These are phyloP conservation scores for Anaspis maculata DNA, from an alignment of 2,888 invertebrate species.

Conservation along the genomic window DNA sequence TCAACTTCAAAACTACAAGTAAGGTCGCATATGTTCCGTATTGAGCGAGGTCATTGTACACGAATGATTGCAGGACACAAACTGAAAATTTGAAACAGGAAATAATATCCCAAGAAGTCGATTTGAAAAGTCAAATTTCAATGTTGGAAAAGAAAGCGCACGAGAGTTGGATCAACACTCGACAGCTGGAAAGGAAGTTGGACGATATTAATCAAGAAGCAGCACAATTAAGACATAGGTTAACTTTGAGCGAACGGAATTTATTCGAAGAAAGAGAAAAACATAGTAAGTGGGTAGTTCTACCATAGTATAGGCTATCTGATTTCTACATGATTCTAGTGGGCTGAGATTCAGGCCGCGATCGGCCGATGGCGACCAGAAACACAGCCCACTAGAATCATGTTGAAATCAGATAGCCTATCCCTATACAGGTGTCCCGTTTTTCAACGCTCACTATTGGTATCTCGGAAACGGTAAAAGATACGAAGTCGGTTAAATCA, in stretches of 20 bases:
- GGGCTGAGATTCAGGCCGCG: too few species aligned
- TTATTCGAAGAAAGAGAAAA: conserved; percentile 21
- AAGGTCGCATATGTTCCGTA: neutral
- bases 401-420: too few species aligned
- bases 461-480: too few species aligned
- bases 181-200: conserved; percentile 72
- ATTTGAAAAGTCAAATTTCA: conserved; percentile 61
- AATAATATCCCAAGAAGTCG: conserved; percentile 76
- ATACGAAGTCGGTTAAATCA: too few species aligned
- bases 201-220: conserved; percentile 73
- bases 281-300: too few species aligned
- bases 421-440: too few species aligned
- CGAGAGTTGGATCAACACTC: conserved; percentile 75
- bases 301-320: too few species aligned
- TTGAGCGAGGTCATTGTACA: neutral
- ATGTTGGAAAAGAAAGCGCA: conserved; percentile 77
- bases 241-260: conserved; percentile 49
- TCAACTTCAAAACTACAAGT: conserved; percentile 75
- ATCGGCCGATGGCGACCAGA: too few species aligned
- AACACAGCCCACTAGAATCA: too few species aligned
- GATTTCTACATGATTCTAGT: too few species aligned
- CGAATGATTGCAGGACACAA: conserved; percentile 40
- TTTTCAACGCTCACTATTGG: too few species aligned
- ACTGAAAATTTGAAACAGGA: conserved; percentile 65
- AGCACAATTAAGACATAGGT: conserved; percentile 54